Base-by-base conservation (phyloP, 2,888 invertebrate genomes). In the Crematogaster levior region DNA sequence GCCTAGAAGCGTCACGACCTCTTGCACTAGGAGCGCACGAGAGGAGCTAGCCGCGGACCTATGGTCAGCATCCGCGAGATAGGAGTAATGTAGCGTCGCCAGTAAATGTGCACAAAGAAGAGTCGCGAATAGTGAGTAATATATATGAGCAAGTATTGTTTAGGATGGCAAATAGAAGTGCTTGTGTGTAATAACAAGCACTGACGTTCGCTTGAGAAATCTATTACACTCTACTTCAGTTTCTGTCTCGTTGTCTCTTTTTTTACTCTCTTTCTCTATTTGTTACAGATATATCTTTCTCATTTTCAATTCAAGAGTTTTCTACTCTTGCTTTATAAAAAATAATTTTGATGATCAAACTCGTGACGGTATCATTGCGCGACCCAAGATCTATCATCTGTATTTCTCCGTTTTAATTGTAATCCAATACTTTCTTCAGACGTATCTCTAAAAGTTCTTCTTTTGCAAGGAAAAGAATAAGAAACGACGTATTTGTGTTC, bases 11-110 rank as follows among this genome's bases (percentile, higher is more conserved):
- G 6, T 70, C 56, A 72, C 70, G 70, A 53, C 34, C 72, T 70
- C 43, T 43, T 21, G 65, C 43, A 15, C 27, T 30, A 46, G 46
- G 34, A 21, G n/a, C 53, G 34, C 43, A 70, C 24, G 43, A 79
- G 72, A 70, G 30, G 21, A 68, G 37, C 51, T 66, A 53, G 43
- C 43, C 43, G 56, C 30, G 43, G 56, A 24, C 34, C 73, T 72
- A 43, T 15, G 56, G 43, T 30, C 72, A 77, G 40, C 77, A 70
- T 77, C 56, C 72, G 72, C 40, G 72, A 79, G 72, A 56, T 18
- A 40, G 27, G 40, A 66, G 10, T 34, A 34, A 75, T 66, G 68
- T 75, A 75, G 27, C 63, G 15, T 65, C 51, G 27, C 34, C 18
- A 34, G 43, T 48, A 79, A 77, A 72, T 24, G 43, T 43, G 43